phyloP scores from a whole-genome alignment of 1,140 invertebrate species.

The Zaprionus taronus region DNA sequence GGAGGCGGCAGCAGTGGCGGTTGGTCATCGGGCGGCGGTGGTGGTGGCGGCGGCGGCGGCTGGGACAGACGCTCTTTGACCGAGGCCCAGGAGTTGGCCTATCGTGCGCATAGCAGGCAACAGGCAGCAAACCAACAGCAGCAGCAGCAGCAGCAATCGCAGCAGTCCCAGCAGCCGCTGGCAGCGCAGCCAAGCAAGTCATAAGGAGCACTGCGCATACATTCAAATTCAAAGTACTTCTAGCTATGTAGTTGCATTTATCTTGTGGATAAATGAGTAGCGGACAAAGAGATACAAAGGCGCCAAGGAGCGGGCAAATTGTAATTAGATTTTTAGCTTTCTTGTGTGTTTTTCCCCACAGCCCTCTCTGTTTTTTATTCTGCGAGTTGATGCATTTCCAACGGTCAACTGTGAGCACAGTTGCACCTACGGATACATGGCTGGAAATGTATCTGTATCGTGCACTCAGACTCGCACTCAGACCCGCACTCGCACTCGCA shows the following conservation, averaged over 20 bases:
- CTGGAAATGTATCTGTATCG: conserved; percentile 72
- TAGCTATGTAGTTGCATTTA: conserved; percentile 70
- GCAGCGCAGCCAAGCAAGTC: conserved; percentile 58
- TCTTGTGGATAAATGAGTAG: conserved; percentile 72
- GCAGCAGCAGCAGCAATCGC: conserved; percentile 40
- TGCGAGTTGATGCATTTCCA: conserved; percentile 60
- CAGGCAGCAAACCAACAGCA: conserved; percentile 35
- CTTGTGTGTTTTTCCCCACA: neutral
- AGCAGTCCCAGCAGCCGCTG: conserved; percentile 45
- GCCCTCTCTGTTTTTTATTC: conserved; percentile 41
- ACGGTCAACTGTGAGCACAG: conserved; percentile 68
- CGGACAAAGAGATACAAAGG: conserved; percentile 33
- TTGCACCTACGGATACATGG: conserved; percentile 72
- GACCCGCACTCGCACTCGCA: conserved; percentile 27
- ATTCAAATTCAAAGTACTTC: conserved; percentile 37
- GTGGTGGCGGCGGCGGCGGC: conserved; percentile 77
- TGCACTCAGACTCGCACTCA: conserved; percentile 45
- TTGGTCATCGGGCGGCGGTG: conserved; percentile 86
- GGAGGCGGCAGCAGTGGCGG: conserved; percentile 86
- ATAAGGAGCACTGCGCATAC: conserved; percentile 40
- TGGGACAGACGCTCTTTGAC: conserved; percentile 85
- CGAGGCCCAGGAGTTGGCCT: conserved; percentile 88
- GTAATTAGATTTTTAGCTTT: conserved; percentile 71
- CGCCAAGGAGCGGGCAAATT: conserved; percentile 50
- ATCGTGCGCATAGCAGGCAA: conserved; percentile 86